These are phyloP conservation scores for Leptinotarsa haldemani DNA, from an alignment of 2,888 invertebrate genomes.

Conservation along the genomic window DNA sequence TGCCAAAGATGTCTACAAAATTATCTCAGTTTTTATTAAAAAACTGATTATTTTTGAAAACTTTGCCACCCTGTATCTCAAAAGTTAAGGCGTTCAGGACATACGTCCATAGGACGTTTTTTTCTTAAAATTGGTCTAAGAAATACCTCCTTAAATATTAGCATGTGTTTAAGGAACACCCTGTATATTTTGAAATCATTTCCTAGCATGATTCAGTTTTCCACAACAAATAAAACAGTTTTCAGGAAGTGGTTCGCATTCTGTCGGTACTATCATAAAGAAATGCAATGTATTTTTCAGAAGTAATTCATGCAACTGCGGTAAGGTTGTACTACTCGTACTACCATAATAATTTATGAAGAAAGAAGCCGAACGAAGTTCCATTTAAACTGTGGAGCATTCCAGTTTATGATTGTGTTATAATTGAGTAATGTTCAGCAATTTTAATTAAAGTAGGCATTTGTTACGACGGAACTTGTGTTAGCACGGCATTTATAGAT, in stretches of 20 bases:
- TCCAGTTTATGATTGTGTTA: slow-evolving; percentile 53
- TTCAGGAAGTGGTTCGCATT: not conserved
- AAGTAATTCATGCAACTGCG: not conserved
- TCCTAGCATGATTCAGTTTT: too few relatives aligned
- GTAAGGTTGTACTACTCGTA: not conserved
- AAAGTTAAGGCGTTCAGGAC: too few relatives aligned
- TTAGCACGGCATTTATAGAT: slow-evolving; percentile 43
- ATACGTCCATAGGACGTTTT: too few relatives aligned
- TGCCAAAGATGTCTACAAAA: too few relatives aligned
- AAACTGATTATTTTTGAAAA: too few relatives aligned
- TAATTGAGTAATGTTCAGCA: slow-evolving; percentile 52
- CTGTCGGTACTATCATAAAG: not conserved
- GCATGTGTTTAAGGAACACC: too few relatives aligned
- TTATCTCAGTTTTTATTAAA: too few relatives aligned
- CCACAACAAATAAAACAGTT: not conserved
- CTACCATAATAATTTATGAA: slow-evolving; percentile 8
- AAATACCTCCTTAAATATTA: too few relatives aligned
- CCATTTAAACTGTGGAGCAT: slow-evolving; percentile 43
- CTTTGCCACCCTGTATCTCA: too few relatives aligned
- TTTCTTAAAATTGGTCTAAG: too few relatives aligned
- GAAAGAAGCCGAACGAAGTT: slow-evolving; percentile 41
- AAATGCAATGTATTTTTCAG: slow-evolving; percentile 7
- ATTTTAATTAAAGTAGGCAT: slow-evolving; percentile 52
- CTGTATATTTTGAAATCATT: too few relatives aligned
- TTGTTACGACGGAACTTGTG: slow-evolving; percentile 41